These are phyloP conservation scores for Mobula birostris DNA, from an alignment of 2,113 vertebrate genomes.

Conservation along the genomic window DNA sequence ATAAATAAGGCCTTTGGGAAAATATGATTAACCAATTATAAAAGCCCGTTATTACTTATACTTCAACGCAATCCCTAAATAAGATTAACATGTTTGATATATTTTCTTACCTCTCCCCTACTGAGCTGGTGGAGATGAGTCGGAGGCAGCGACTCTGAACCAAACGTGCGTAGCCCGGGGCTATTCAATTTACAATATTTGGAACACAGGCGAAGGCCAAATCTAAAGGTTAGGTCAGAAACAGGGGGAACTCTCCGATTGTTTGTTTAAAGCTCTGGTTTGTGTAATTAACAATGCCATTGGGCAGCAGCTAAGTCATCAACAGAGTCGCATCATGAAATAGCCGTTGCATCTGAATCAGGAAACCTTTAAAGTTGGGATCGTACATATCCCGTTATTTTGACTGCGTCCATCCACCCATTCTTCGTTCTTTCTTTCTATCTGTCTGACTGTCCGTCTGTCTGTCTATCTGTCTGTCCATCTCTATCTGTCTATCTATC, in stretches of 20 bases:
- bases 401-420: neutral
- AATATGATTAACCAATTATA: neutral
- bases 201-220: neutral
- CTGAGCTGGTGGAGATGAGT: neutral
- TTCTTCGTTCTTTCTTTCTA: neutral
- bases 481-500: too few relatives aligned
- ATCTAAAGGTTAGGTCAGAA: neutral
- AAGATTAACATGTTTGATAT: neutral
- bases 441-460: neutral
- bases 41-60: neutral
- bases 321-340: neutral
- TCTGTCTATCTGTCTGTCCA: too few relatives aligned
- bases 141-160: too few relatives aligned
- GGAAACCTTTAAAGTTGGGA: neutral
- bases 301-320: neutral
- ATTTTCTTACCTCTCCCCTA: neutral
- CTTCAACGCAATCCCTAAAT: neutral
- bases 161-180: neutral
- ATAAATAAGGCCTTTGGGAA: neutral
- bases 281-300: neutral
- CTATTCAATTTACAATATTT: neutral
- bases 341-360: too few relatives aligned
- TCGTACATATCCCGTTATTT: neutral
- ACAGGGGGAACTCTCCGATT: neutral
- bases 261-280: neutral